A percentile compares a stretch with the other conserved stretches of the same genome.
Evolutionary conservation across 1,140 invertebrate genomes (phyloP).

Genomic region (Pogonognathellus flavescens): DNA sequence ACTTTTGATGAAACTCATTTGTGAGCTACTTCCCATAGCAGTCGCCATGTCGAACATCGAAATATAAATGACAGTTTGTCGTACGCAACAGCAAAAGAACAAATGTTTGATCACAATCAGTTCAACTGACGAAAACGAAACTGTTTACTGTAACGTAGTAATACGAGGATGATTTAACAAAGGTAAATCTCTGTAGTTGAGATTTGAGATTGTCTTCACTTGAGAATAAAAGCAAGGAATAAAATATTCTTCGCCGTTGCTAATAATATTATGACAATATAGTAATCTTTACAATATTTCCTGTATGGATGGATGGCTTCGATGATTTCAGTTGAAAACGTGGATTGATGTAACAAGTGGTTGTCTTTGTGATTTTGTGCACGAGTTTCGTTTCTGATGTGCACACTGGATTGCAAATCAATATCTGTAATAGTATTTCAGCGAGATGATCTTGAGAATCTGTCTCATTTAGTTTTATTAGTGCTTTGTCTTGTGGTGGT

Average conservation of each 20-base stretch:
- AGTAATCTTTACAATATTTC: too few relatives aligned
- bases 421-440: neutral
- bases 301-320: slow-evolving; percentile 8
- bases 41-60: slow-evolving; percentile 39
- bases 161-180: too few relatives aligned
- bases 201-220: too few relatives aligned
- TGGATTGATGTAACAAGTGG: slow-evolving; percentile 36
- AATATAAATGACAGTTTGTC: neutral
- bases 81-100: neutral
- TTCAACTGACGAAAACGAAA: too few relatives aligned
- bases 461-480: too few relatives aligned
- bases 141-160: too few relatives aligned
- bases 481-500: too few relatives aligned
- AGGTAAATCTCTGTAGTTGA: too few relatives aligned
- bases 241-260: too few relatives aligned
- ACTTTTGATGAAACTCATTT: slow-evolving; percentile 10
- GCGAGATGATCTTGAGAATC: neutral
- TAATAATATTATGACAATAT: too few relatives aligned
- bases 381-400: neutral
- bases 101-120: too few relatives aligned
- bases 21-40: slow-evolving; percentile 18
- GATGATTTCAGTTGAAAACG: neutral
- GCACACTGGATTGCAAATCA: slow-evolving; percentile 7
- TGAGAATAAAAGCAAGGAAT: too few relatives aligned
- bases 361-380: neutral